These are phyloP conservation scores for Lysiphlebus fabarum DNA, from an alignment of 1,140 invertebrate genomes.

Conservation along the genomic window DNA sequence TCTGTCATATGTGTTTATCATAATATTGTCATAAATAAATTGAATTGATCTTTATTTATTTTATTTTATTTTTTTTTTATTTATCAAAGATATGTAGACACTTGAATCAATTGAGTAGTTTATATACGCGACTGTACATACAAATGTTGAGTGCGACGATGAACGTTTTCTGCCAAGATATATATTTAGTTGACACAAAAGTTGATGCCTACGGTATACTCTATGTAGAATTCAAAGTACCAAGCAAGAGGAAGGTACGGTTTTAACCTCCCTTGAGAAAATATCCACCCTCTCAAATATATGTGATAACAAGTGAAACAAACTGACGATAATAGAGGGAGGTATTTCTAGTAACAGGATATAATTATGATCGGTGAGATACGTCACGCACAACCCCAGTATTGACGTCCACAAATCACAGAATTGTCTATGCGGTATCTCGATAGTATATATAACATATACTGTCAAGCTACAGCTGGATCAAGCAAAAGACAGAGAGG, in stretches of 20 bases:
- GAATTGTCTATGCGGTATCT: slow-evolving; percentile 42
- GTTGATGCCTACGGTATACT: slow-evolving; percentile 17
- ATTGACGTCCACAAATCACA: slow-evolving; percentile 57
- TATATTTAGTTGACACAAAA: not conserved
- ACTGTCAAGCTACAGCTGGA: too few relatives aligned
- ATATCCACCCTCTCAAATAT: not conserved
- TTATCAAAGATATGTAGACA: too few relatives aligned
- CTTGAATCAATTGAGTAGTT: slow-evolving; percentile 3
- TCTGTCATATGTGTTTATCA: too few relatives aligned
- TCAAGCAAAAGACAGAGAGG: too few relatives aligned
- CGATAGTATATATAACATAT: slow-evolving; percentile 22
- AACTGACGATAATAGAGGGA: slow-evolving; percentile 26
- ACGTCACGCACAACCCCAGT: slow-evolving; percentile 52
- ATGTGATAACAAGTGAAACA: slow-evolving; percentile 7
- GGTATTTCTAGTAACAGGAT: slow-evolving; percentile 49
- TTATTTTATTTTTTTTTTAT: not conserved
- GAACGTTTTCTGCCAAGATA: slow-evolving; percentile 5
- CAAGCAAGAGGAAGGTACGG: slow-evolving; percentile 18
- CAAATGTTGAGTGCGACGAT: not conserved
- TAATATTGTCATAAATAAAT: too few relatives aligned
- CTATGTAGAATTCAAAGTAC: slow-evolving; percentile 19
- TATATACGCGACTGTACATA: not conserved
- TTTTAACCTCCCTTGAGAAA: slow-evolving; percentile 17
- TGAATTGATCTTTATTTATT: too few relatives aligned
- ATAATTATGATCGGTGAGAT: slow-evolving; percentile 58